Evolutionary conservation across 2,113 vertebrate genomes (phyloP).

Genomic region (Ptilonorhynchus violaceus): DNA sequence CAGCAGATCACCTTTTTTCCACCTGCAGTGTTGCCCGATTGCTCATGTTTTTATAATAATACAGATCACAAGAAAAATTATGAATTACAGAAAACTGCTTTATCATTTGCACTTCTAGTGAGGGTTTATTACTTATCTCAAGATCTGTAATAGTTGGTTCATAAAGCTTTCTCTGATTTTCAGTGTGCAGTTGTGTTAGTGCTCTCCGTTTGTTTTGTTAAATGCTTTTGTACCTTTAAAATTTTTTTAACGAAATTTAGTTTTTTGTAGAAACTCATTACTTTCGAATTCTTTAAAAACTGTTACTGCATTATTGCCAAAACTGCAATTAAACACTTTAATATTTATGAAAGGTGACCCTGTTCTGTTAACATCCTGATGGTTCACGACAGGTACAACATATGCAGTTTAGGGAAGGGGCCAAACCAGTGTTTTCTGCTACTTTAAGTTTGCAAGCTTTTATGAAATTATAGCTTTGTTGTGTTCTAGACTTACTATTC

Average conservation of each 20-base stretch:
- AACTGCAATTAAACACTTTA: neutral
- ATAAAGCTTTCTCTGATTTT: neutral
- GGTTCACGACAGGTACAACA: neutral
- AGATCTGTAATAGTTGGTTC: neutral
- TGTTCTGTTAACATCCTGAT: neutral
- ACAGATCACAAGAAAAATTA: neutral
- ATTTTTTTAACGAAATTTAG: neutral
- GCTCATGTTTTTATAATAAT: neutral
- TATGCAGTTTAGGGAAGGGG: neutral
- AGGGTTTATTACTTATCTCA: neutral
- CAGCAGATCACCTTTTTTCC: neutral
- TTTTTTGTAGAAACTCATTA: neutral
- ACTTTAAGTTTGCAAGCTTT: neutral
- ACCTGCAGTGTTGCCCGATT: neutral
- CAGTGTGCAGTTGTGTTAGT: neutral
- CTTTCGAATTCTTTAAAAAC: neutral
- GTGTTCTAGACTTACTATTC: neutral
- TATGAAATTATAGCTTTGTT: neutral
- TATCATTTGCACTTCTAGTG: neutral
- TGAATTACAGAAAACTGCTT: neutral
- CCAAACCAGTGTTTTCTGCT: neutral
- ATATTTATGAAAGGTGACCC: neutral
- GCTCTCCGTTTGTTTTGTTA: neutral
- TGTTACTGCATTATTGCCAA: neutral
- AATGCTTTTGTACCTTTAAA: neutral